These are phyloP conservation scores for Ochlodes sylvanus DNA, from an alignment of 2,888 invertebrate genomes.

Conservation along the genomic window DNA sequence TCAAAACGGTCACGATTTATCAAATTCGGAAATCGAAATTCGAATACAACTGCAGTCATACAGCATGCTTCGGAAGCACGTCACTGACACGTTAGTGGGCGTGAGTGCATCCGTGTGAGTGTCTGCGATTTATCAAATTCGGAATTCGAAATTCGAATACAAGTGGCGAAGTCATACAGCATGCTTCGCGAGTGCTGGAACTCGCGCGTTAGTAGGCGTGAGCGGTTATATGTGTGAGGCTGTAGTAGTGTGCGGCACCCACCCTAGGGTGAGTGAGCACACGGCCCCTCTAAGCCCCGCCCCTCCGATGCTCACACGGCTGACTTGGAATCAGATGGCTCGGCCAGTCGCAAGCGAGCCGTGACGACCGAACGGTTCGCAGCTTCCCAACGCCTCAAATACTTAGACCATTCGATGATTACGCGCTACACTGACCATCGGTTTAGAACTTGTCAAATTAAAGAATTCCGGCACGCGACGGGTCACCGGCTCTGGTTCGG, in stretches of 20 bases:
- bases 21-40: slow-evolving; percentile 43
- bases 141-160: slow-evolving; percentile 47
- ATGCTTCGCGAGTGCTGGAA: slow-evolving; percentile 58
- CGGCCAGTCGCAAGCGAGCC: slow-evolving; percentile 84
- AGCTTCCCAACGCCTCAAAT: slow-evolving; percentile 64
- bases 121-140: slow-evolving; percentile 35
- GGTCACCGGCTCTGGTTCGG: slow-evolving; percentile 55
- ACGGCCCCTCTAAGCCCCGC: slow-evolving; percentile 70
- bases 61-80: slow-evolving; percentile 54
- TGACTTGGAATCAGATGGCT: slow-evolving; percentile 84
- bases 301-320: slow-evolving; percentile 82
- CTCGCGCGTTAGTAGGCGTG: slow-evolving; percentile 62
- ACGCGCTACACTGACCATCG: slow-evolving; percentile 78
- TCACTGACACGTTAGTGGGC: slow-evolving; percentile 65
- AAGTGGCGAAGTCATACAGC: slow-evolving; percentile 49
- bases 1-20: slow-evolving; percentile 40
- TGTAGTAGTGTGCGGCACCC: slow-evolving; percentile 53
- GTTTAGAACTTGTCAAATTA: slow-evolving; percentile 78
- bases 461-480: slow-evolving; percentile 61
- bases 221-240: slow-evolving; percentile 60
- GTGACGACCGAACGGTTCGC: slow-evolving; percentile 83
- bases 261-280: slow-evolving; percentile 64
- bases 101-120: slow-evolving; percentile 44
- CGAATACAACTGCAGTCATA: slow-evolving; percentile 48
- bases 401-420: slow-evolving; percentile 79